Base-by-base conservation (phyloP, 2,113 vertebrate genomes). In the Dasyprocta punctata region DNA sequence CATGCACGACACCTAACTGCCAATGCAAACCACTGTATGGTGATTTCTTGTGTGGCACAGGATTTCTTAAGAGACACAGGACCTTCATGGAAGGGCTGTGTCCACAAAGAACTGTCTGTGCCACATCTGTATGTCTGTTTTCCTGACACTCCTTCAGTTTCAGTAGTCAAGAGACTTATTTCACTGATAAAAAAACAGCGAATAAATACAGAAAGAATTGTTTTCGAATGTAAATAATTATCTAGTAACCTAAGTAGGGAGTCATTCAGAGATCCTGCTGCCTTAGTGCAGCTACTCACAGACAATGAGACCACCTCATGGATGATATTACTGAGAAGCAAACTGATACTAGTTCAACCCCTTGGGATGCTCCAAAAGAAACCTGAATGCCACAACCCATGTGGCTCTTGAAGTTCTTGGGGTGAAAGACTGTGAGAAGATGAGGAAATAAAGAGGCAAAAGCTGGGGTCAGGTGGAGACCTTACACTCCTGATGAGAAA, bases 11-110 rank as follows among this genome's bases (percentile, higher is more conserved):
- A 97, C 61, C 71, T 94, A 69, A 96, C 36, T 71, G 93, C 97
- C 94, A 90, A 89, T 90, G n/a, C 73, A 92, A 96, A 78, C 97
- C 36, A 65, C 47, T 16, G 87, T 98, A 98, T 98, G 97, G 98
- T 97, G 5, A 96, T 52, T 96, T 92, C 90, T 82, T 93, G 84
- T 94, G 97, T 96, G 97, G n/a, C n/a, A n/a, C n/a, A n/a, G n/a
- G n/a, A n/a, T n/a, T n/a, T n/a, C n/a, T n/a, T n/a, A n/a, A n/a
- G n/a, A n/a, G 97, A 28, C 4, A 28, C 58, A 78, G 16, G 14
- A n/a, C 65, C 30, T n/a, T 7, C 8, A 2, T 71, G 36, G 75
- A 38, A 92, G n/a, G 84, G 41, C 9, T 8, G 19, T 54, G 24
- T 4, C 69, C n/a, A 24, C 0, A 2, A 52, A 0, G 10, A 71